Conservation (phyloP, 2,113 vertebrate genomes). For the Callithrix jacchus region DNA sequence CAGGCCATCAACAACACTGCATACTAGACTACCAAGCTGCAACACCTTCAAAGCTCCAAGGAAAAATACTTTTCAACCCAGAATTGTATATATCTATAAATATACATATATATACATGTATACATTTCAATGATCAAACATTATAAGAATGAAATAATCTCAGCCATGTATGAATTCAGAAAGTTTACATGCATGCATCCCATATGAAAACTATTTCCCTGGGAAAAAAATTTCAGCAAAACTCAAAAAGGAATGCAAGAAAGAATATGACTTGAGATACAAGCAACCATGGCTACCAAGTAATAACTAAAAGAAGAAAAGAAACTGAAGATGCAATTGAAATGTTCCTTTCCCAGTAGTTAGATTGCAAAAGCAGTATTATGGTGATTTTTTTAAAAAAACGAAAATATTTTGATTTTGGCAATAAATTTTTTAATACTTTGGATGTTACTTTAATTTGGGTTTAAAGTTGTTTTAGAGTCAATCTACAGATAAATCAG, state of each 20-base stretch:
- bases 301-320: neutral
- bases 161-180: neutral
- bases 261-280: neutral
- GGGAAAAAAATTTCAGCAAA: neutral
- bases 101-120: too few relatives aligned
- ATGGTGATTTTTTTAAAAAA: neutral
- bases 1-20: neutral
- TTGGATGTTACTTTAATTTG: neutral
- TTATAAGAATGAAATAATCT: neutral
- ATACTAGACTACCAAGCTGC: neutral
- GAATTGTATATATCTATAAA: neutral
- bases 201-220: neutral
- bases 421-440: neutral
- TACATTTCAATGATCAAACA: neutral
- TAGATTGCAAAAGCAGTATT: neutral
- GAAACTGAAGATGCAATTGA: neutral
- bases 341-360: neutral
- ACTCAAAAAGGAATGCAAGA: neutral
- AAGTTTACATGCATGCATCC: neutral
- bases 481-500: neutral
- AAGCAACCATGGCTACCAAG: constrained; percentile 29
- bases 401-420: neutral
- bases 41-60: neutral
- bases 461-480: constrained; percentile 35
- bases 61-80: neutral